Evolutionary conservation across 2,113 vertebrate species (phyloP).

Genomic region (Podarcis cretensis): DNA sequence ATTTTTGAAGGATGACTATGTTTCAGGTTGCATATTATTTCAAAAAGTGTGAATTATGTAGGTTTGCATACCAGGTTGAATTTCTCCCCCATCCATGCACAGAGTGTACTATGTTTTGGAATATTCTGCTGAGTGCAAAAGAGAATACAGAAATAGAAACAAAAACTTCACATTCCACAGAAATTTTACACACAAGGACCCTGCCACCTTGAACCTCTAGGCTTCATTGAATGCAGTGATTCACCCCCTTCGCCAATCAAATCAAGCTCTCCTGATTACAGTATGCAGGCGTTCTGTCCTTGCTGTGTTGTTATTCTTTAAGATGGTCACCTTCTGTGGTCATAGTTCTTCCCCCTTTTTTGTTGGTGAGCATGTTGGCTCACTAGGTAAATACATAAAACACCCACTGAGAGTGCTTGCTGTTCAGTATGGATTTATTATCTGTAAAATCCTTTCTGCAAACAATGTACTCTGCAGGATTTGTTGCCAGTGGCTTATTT

Average conservation of each 20-base stretch:
- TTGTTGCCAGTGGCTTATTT: conserved; percentile 46
- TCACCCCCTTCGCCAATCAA: not conserved
- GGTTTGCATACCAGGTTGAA: no score
- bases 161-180: not conserved
- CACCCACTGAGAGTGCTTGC: conserved; percentile 31
- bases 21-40: no score
- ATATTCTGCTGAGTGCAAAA: not conserved
- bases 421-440: conserved; percentile 54
- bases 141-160: not conserved
- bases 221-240: not conserved
- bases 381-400: conserved; percentile 24
- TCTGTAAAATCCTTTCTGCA: conserved; percentile 47
- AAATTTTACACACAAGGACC: not conserved
- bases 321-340: not conserved
- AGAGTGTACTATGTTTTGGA: not conserved
- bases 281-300: not conserved
- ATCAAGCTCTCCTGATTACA: not conserved
- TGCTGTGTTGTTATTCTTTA: not conserved
- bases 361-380: not conserved
- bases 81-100: no score
- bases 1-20: no score
- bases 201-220: not conserved
- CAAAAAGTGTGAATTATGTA: no score
- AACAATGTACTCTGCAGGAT: conserved; percentile 47
- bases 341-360: not conserved